Percentiles rank a stretch among this genome's conserved stretches.
Evolutionary conservation across 2,797 vertebrate genomes (phyloP).

Genomic region (Iguana delicatissima): DNA sequence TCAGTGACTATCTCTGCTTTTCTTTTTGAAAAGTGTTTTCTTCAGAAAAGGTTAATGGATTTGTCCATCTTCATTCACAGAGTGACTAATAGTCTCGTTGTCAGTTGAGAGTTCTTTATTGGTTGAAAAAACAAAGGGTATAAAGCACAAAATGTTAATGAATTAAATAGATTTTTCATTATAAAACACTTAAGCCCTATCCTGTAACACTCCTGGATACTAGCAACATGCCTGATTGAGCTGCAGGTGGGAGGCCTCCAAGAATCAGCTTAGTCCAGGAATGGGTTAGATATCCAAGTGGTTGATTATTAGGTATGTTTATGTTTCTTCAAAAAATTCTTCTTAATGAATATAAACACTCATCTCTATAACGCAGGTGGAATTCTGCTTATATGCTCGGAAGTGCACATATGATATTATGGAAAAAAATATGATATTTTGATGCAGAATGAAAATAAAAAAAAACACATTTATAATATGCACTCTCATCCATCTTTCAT

Average conservation of each 20-base stretch:
- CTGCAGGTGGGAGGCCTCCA: conserved; percentile 55
- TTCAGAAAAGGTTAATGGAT: conserved; percentile 63
- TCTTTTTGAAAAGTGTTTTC: conserved; percentile 53
- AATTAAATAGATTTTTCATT: conserved; percentile 78
- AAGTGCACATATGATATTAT: conserved; percentile 61
- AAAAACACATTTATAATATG: conserved; percentile 72
- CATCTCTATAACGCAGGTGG: conserved; percentile 77
- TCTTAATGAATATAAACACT: conserved; percentile 78
- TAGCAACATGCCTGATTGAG: conserved; percentile 60
- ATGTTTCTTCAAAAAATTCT: conserved; percentile 73
- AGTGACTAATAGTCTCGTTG: conserved; percentile 58
- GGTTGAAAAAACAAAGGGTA: conserved; percentile 57
- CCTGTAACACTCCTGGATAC: conserved; percentile 63
- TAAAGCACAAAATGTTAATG: conserved; percentile 72
- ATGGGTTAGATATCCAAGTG: conserved; percentile 57
- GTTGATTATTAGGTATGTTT: conserved; percentile 62
- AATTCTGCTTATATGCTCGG: conserved; percentile 68
- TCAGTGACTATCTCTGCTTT: conserved; percentile 12
- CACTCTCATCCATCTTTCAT: conserved; percentile 67
- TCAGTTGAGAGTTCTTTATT: conserved; percentile 63
- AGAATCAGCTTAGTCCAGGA: conserved; percentile 38
- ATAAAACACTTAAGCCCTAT: conserved; percentile 72
- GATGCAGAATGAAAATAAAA: conserved; percentile 53
- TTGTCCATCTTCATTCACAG: conserved; percentile 63
- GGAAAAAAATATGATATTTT: conserved; percentile 52